Evolutionary conservation across 2,797 vertebrate genomes (phyloP), one percentile per base, ranked within the genome.

Genomic region (Tragelaphus oryx): DNA sequence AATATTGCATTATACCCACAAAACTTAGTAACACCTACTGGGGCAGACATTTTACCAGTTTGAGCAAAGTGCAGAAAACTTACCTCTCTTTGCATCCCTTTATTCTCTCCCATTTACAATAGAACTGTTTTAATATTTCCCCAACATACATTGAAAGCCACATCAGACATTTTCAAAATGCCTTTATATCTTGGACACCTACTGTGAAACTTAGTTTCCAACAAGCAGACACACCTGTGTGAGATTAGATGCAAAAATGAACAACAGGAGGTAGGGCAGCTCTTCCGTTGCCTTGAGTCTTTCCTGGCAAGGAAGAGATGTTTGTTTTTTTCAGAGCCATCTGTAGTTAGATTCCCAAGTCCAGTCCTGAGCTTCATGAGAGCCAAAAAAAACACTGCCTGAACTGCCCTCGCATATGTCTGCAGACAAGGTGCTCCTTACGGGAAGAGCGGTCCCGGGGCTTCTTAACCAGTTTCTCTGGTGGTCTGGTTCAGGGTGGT

Each of bases 371-470:
- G 46, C 33, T 14, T 91, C 54, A 8, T 0, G 11, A 75, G 37
- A 7, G 41, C 18, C 65, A 62, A 74, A 28, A 28, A 50, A 50
- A 46, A 33, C 13, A 33, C 3, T 20, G 74, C 16, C 59, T 4
- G 0, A 6, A 8, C 71, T 79, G 7, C 20, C 33, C 10, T 37
- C 9, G 8, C 4, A 22, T n/a, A 11, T 7, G 87, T 20, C 37
- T 5, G 12, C 3, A 55, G 9, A 68, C 4, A 10, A 8, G 0
- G 13, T 9, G 33, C 33, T 71, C 60, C 30, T 8, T 6, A 41
- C 0, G 0, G 24, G 71, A 60, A 9, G 22, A 30, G n/a, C 0
- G 0, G 12, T 14, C 26, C 4, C 5, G 12, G 1, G 74, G 48
- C 75, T 94, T 65, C 30, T 22, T 57, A 55, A 17, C 5, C 17